Evolutionary conservation across 2,797 vertebrate species (phyloP).

Genomic region (Todus mexicanus): DNA sequence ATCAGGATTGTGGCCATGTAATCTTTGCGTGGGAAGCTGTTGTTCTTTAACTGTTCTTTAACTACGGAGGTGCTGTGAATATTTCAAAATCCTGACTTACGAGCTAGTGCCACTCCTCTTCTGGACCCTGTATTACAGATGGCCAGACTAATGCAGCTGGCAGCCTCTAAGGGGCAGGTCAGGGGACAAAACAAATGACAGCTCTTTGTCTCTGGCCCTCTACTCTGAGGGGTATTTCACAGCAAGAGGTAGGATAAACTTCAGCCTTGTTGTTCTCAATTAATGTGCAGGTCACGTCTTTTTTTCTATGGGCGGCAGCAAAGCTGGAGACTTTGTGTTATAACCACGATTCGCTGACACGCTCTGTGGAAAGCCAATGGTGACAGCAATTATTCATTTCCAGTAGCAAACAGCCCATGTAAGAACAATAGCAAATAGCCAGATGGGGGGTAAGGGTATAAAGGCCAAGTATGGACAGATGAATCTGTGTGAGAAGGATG

Average conservation of each 20-base stretch:
- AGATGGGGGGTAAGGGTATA: background rate
- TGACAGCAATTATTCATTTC: slow-evolving; percentile 38
- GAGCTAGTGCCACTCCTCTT: background rate
- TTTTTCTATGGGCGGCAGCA: background rate
- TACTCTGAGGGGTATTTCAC: background rate
- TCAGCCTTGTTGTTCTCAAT: background rate
- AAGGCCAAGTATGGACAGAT: slow-evolving; percentile 13
- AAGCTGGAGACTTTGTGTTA: background rate
- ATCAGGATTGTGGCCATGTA: background rate
- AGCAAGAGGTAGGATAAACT: background rate
- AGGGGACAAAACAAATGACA: background rate
- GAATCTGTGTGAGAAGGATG: slow-evolving; percentile 12
- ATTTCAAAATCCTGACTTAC: background rate
- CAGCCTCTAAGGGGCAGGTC: background rate
- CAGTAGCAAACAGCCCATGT: background rate
- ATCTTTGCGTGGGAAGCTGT: background rate
- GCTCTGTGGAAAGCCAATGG: background rate
- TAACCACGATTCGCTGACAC: fast-evolving
- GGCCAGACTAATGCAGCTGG: background rate
- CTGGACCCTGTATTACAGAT: background rate
- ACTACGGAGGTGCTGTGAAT: background rate
- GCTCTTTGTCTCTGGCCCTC: background rate
- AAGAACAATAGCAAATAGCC: background rate
- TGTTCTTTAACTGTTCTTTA: background rate
- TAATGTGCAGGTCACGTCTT: slow-evolving; percentile 5